A percentile compares a stretch with the other conserved stretches of the same genome.
These are phyloP conservation scores for Silurus meridionalis DNA, from an alignment of 2,113 vertebrate genomes.

Conservation along the genomic window DNA sequence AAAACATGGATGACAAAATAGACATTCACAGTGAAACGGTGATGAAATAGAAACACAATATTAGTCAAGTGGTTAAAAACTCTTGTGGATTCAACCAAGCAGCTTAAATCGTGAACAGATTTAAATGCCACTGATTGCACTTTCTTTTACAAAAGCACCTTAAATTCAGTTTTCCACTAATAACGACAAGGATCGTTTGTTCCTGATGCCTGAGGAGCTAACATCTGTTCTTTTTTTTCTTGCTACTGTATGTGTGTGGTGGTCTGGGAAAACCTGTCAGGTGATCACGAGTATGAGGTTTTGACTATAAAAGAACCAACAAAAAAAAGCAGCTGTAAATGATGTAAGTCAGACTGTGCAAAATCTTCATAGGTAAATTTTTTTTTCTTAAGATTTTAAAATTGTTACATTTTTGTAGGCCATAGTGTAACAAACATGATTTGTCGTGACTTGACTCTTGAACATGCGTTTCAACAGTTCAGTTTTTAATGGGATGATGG, in stretches of 20 bases:
- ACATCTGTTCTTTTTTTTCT: constrained; percentile 24
- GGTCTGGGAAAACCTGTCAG: neutral
- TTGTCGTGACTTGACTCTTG: no score
- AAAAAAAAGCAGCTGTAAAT: neutral
- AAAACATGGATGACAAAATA: constrained; percentile 53
- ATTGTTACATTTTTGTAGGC: neutral
- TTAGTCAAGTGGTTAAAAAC: constrained; percentile 23
- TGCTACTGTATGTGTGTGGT: neutral
- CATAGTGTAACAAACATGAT: neutral
- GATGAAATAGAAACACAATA: constrained; percentile 6
- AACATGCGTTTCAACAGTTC: neutral
- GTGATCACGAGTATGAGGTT: neutral
- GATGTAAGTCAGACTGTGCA: neutral
- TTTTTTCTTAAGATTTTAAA: neutral
- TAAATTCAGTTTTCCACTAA: constrained; percentile 14
- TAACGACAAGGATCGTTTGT: constrained; percentile 6
- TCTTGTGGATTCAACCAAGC: constrained; percentile 7
- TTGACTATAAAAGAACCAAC: neutral
- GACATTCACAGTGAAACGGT: constrained; percentile 52
- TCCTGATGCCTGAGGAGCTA: constrained; percentile 38
- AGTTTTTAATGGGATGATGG: neutral
- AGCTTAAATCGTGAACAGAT: neutral
- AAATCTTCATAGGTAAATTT: neutral
- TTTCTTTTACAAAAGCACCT: constrained; percentile 7
- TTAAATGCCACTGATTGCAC: constrained; percentile 19